Evolutionary conservation across 2,797 vertebrate genomes (phyloP).

Genomic region (Enoplosus armatus): DNA sequence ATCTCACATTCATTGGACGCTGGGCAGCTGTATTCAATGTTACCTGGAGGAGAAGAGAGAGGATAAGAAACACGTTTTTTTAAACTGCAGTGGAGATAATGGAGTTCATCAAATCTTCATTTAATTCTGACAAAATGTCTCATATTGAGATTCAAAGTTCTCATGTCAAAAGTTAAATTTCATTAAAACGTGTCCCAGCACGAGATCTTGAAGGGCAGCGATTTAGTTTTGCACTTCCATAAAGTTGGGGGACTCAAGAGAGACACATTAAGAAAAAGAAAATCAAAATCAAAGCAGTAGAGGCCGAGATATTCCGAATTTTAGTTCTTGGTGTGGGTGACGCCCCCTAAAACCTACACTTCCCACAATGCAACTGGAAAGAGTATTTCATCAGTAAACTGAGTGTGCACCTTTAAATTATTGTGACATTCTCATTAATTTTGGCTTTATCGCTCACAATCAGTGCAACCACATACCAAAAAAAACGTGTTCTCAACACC

Average conservation of each 20-base stretch:
- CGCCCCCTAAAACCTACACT: not conserved
- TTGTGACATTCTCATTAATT: not conserved
- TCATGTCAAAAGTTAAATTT: not conserved
- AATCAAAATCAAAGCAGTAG: not conserved
- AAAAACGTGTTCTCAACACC: not conserved
- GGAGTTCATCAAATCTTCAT: not conserved
- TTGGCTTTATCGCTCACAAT: not conserved
- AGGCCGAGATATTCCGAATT: not conserved
- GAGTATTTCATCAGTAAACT: not conserved
- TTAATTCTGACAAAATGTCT: not conserved
- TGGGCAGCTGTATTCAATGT: constrained; percentile 98
- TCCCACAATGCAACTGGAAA: constrained; percentile 17
- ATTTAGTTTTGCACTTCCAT: not conserved
- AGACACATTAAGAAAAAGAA: not conserved
- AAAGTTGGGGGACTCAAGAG: not conserved
- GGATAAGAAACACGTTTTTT: not conserved
- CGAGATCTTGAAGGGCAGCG: not conserved
- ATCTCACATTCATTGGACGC: constrained; percentile 98
- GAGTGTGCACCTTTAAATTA: not conserved
- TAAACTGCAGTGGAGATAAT: not conserved
- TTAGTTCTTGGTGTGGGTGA: not conserved
- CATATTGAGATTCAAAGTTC: not conserved
- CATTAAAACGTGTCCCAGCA: not conserved
- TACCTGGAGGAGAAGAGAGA: constrained; percentile 83
- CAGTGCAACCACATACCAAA: not conserved